A percentile compares a stretch with the other conserved stretches of the same genome.
phyloP scores from a whole-genome alignment of 2,888 invertebrate genomes.

The Cataglyphis albicans region DNA sequence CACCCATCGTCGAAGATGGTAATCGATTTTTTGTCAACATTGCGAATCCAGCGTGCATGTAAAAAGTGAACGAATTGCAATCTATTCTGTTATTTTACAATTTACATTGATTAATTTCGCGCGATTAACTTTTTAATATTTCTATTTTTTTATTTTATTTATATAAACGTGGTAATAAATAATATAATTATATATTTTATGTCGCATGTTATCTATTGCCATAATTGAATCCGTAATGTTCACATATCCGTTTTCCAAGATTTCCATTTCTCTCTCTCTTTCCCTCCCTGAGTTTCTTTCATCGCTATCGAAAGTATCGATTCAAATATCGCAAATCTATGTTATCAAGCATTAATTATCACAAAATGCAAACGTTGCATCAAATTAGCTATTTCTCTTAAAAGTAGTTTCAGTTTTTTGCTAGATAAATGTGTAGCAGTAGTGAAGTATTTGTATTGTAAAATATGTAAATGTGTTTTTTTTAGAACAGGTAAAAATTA shows the following conservation, averaged over 20 bases:
- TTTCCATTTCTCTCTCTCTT: not conserved
- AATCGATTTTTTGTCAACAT: not conserved
- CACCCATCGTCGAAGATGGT: not conserved
- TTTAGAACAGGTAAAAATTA: not conserved
- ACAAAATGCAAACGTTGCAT: conserved; percentile 42
- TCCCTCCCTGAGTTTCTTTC: conserved; percentile 36
- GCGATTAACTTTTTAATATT: not conserved
- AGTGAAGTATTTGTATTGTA: conserved; percentile 11
- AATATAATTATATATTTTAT: not conserved
- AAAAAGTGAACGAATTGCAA: not conserved
- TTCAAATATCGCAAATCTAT: not conserved
- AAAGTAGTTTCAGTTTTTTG: conserved; percentile 34
- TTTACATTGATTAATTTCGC: not conserved
- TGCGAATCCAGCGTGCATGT: not conserved
- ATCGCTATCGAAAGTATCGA: conserved; percentile 24
- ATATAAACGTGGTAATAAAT: not conserved
- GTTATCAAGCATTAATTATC: conserved; percentile 16
- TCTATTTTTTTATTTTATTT: not conserved
- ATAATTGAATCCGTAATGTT: conserved; percentile 1
- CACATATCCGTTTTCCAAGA: conserved; percentile 7
- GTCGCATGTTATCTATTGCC: not conserved
- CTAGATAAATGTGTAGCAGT: conserved; percentile 1
- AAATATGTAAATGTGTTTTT: conserved; percentile 31
- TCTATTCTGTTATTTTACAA: not conserved
- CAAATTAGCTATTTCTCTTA: conserved; percentile 8